Conservation (phyloP, 2,888 invertebrate species). For the Magallana nippona region DNA sequence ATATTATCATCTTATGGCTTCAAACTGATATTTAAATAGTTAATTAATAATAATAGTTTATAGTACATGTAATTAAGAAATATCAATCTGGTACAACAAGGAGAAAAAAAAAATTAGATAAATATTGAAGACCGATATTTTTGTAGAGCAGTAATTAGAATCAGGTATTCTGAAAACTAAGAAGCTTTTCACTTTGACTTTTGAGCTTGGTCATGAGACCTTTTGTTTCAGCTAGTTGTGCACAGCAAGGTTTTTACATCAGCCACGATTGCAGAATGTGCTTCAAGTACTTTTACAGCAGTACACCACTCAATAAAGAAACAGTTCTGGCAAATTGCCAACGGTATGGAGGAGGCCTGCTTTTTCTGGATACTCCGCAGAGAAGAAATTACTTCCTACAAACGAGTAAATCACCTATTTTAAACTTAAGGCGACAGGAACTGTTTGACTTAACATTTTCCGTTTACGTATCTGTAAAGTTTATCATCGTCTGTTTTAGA, state of each 20-base stretch:
- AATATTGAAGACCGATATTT: no score
- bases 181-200: no score
- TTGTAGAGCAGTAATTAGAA: no score
- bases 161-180: no score
- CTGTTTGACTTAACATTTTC: neutral
- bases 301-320: neutral
- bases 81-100: no score
- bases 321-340: neutral
- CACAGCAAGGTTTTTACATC: neutral
- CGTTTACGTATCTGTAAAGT: neutral
- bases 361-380: neutral
- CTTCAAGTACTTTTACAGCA: conserved; percentile 8
- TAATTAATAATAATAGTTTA: no score
- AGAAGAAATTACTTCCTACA: neutral
- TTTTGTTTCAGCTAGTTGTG: neutral
- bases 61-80: no score
- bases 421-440: neutral
- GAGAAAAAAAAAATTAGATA: no score
- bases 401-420: neutral
- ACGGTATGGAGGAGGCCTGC: neutral
- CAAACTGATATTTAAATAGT: no score
- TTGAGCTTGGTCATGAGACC: no score
- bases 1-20: no score
- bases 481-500: neutral
- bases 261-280: neutral